Evolutionary conservation across 2,797 vertebrate genomes (phyloP), one percentile per base, ranked within the genome.

Genomic region (Crotalus adamanteus): DNA sequence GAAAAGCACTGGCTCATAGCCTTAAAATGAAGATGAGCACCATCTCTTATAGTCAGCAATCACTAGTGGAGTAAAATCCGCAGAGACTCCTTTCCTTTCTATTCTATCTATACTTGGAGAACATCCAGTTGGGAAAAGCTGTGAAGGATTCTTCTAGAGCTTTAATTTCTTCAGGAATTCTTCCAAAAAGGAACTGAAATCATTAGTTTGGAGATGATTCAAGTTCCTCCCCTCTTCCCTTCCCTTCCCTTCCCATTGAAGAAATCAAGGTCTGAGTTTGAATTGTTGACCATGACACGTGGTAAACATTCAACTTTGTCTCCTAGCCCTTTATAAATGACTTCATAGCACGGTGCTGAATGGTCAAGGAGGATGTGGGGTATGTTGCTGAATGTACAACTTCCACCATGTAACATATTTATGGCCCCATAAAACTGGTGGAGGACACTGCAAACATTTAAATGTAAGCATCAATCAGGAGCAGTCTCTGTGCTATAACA

Each of bases 261-360:
- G 85, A 94, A 94, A 88, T 31, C 86, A 93, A 92, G 57, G 25
- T 87, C 86, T 90, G n/a, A 65, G 53, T 87, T 86, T 57, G 78
- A 90, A 90, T 7, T 87, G 61, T 69, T 87, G 61, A 92, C 93
- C 91, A 92, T 94, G 55, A 4, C 92, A 2, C n/a, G 25, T 73
- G 94, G 94, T 93, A 96, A 96, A 96, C 22, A 28, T n/a, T 51
- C 56, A 55, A 83, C 93, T 93, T 93, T 91, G 85, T 88, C 83
- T 31, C 92, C 63, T 91, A 93, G 63, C 4, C 59, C 94, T 90
- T 93, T 93, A 90, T 95, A 92, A 93, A 86, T 53, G 92, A 92
- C 94, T 65, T 92, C 88, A 47, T 91, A 42, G 78, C 28, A 88
- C 2, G 0, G 3, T 90, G 16, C 20, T 63, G 91, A 92, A 92